Evolutionary conservation across 2,113 vertebrate species (phyloP), one percentile per base, ranked within the genome.

Genomic region (Butorides virescens): DNA sequence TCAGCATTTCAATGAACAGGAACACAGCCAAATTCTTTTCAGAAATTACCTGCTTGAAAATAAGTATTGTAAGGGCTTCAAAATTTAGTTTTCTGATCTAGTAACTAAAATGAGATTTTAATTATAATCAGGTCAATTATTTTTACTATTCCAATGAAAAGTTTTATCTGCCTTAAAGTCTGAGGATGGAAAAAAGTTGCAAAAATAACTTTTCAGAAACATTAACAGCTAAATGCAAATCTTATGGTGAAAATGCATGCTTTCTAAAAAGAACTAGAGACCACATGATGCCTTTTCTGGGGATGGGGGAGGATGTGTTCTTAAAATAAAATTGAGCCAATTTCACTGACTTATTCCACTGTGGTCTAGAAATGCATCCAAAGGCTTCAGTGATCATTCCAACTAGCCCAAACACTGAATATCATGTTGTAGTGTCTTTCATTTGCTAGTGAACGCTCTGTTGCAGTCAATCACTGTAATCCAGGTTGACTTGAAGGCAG

Each of bases 11-110:
- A 47, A 77, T 32, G 59, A 94, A 91, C 32, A 96, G 83, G 49
- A 97, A 92, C 61, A 89, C 26, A 95, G 76, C 27, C 78, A 96
- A 95, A 80, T 83, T 76, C 27, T 95, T 88, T 96, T 86, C 83
- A 94, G 88, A 95, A 97, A 91, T 49, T 62, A 90, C 42, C 77
- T 83, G 27, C 63, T 96, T 86, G 53, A 88, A 71, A 92, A 87
- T 8, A 93, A 52, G 63, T 68, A 77, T 13, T 34, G 2, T 68
- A 95, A 91, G 36, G 65, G 50, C 61, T 91, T 73, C 62, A 79
- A 55, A 75, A 92, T 20, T 67, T 39, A 20, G 36, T 19, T 90
- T 94, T 81, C 30, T 42, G 18, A 83, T 70, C 49, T 81, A 75
- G 14, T 86, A 75, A 94, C 50, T 63, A 93, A 59, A 93, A 81